Percentiles rank a stretch among this genome's conserved stretches.
Evolutionary conservation across 2,113 vertebrate species (phyloP).

Genomic region (Leuciscus idus): DNA sequence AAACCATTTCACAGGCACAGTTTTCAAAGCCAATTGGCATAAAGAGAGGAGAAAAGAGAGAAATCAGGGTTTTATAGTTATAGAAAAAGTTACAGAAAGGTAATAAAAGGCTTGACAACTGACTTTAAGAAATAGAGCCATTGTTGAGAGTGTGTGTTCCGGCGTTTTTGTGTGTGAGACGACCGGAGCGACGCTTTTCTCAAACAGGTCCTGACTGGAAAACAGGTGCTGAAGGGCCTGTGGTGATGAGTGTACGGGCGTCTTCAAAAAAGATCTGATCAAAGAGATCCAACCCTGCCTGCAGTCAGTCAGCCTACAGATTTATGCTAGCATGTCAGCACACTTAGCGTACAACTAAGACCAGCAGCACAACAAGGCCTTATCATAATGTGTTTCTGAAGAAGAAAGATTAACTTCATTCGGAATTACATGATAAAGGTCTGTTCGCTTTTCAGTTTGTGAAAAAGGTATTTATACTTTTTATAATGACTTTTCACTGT

Average conservation of each 20-base stretch:
- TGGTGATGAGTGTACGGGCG: constrained; percentile 75
- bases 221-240: constrained; percentile 85
- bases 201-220: constrained; percentile 82
- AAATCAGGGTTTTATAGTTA: background rate
- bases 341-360: constrained; percentile 60
- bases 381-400: background rate
- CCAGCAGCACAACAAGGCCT: constrained; percentile 48
- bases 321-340: constrained; percentile 72
- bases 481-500: background rate
- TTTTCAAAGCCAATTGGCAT: constrained; percentile 27
- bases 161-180: constrained; percentile 43
- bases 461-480: background rate
- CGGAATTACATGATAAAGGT: background rate
- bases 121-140: constrained; percentile 37
- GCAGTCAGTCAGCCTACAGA: constrained; percentile 75
- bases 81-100: constrained; percentile 14
- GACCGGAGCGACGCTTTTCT: constrained; percentile 54
- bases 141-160: constrained; percentile 57
- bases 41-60: constrained; percentile 18
- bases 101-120: constrained; percentile 27
- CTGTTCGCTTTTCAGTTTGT: background rate
- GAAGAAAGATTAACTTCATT: background rate
- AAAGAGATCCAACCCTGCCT: constrained; percentile 80
- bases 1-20: background rate
- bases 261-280: constrained; percentile 81